Evolutionary conservation across 2,888 invertebrate genomes (phyloP).

Genomic region (Ernsta delagoae): DNA sequence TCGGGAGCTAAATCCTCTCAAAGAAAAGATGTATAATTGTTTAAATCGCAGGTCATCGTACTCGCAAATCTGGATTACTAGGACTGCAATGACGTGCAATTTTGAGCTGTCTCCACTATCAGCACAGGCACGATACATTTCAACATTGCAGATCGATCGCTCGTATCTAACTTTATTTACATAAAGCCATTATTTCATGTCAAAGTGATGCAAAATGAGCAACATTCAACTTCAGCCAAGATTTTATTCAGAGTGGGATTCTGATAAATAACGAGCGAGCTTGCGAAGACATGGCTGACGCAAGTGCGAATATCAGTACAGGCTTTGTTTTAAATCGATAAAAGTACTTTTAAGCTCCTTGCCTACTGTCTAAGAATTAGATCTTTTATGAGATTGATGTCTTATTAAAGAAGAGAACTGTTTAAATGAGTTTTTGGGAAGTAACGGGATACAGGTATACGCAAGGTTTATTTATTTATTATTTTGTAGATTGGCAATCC

Average conservation of each 20-base stretch:
- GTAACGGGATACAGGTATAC: no score
- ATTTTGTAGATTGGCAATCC: no score
- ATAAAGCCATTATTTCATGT: conserved; percentile 34
- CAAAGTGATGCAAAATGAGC: conserved; percentile 36
- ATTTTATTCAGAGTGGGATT: conserved; percentile 32
- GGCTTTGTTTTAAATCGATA: conserved; percentile 30
- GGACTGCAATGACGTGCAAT: neutral
- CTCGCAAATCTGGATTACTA: neutral
- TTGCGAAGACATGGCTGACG: conserved; percentile 26
- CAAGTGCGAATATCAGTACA: conserved; percentile 32
- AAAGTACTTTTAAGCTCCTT: conserved; percentile 11
- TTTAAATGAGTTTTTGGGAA: no score
- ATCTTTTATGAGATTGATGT: no score
- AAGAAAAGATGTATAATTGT: neutral
- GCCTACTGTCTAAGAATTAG: no score
- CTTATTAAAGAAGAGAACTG: no score
- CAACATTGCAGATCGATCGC: conserved; percentile 22
- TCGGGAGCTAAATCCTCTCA: neutral
- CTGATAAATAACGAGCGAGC: conserved; percentile 34
- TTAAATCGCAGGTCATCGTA: neutral
- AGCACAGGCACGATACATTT: neutral
- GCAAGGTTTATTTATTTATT: no score
- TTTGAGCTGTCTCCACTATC: neutral
- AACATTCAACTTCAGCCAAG: conserved; percentile 35
- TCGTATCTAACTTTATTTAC: conserved; percentile 29